A percentile compares a stretch with the other conserved stretches of the same genome.
Evolutionary conservation across 1,140 invertebrate species (phyloP).

Genomic region (Triops cancriformis): DNA sequence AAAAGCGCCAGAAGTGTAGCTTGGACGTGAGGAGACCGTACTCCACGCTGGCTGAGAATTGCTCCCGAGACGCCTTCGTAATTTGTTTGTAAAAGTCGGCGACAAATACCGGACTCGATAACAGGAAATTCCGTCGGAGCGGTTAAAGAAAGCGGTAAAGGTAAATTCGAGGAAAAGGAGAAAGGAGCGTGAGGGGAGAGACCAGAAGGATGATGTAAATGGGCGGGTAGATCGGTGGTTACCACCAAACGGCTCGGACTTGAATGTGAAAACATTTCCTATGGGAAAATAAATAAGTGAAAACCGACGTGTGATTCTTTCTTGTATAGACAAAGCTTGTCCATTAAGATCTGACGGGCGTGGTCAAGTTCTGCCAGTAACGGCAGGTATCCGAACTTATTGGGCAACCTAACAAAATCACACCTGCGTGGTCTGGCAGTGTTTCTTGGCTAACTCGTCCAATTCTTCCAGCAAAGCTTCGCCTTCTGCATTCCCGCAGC

Average conservation of each 20-base stretch:
- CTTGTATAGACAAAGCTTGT: background rate
- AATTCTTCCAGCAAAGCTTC: constrained; percentile 70
- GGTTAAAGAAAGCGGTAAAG: background rate
- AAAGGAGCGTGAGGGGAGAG: background rate
- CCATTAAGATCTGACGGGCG: background rate
- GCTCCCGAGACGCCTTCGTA: constrained; percentile 70
- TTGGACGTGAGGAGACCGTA: constrained; percentile 72
- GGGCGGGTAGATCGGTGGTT: background rate
- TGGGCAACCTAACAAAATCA: background rate
- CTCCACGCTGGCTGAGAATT: constrained; percentile 65
- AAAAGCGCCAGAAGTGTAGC: constrained; percentile 77
- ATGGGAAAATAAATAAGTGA: background rate
- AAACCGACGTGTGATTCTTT: background rate
- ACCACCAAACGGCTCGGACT: background rate
- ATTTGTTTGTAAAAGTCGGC: constrained; percentile 69
- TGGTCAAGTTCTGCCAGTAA: constrained; percentile 2
- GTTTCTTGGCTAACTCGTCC: constrained; percentile 36
- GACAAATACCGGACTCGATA: constrained; percentile 79
- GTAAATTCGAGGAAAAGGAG: background rate
- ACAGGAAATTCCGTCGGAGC: constrained; percentile 37
- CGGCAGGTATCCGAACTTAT: background rate
- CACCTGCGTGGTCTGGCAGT: constrained; percentile 28
- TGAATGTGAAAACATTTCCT: background rate
- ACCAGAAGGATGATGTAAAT: background rate
- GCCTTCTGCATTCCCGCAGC: constrained; percentile 84